A percentile compares a stretch with the other conserved stretches of the same genome.
phyloP scores from a whole-genome alignment of 37 sponge, comb jelly and placozoan genomes.

The Dysidea cf. avara region DNA sequence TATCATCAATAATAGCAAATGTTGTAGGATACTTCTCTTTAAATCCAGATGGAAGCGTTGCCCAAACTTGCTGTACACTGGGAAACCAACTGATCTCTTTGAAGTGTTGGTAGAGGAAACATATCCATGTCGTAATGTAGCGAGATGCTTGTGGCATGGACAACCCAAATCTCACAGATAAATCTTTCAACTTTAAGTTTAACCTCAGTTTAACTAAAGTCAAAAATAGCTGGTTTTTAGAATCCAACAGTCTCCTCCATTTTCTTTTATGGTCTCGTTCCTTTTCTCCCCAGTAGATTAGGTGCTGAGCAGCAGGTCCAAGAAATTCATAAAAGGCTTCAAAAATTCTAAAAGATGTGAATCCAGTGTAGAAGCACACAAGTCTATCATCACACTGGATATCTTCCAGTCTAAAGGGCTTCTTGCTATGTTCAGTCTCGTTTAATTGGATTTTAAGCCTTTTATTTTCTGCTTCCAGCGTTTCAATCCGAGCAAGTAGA shows the following conservation, averaged over 20 bases:
- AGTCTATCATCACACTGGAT: slow-evolving; percentile 3
- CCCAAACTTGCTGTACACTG: slow-evolving; percentile 2
- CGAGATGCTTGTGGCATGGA: not conserved
- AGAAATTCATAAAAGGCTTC: slow-evolving; percentile 5
- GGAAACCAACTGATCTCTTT: slow-evolving; percentile 21
- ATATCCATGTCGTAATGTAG: slow-evolving; percentile 9
- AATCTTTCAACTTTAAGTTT: not conserved
- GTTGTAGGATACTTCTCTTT: slow-evolving; percentile 12
- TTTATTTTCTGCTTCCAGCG: slow-evolving; percentile 26
- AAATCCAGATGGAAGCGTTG: slow-evolving; percentile 16
- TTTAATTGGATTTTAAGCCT: slow-evolving; percentile 1
- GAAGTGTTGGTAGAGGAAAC: slow-evolving; percentile 9
- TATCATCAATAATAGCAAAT: slow-evolving; percentile 33
- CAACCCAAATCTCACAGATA: slow-evolving; percentile 16
- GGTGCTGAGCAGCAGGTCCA: not conserved
- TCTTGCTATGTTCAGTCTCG: no score
- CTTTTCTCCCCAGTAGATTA: slow-evolving; percentile 11
- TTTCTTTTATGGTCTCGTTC: not conserved
- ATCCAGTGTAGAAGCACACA: slow-evolving; percentile 3
- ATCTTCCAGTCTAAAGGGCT: not conserved
- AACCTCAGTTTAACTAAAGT: slow-evolving; percentile 6
- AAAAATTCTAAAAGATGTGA: not conserved
- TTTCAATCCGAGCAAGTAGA: slow-evolving; percentile 35
- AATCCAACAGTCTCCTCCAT: not conserved
- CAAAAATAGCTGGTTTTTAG: slow-evolving; percentile 12